phyloP scores from a whole-genome alignment of 2,888 invertebrate species.

The Spisula solida region DNA sequence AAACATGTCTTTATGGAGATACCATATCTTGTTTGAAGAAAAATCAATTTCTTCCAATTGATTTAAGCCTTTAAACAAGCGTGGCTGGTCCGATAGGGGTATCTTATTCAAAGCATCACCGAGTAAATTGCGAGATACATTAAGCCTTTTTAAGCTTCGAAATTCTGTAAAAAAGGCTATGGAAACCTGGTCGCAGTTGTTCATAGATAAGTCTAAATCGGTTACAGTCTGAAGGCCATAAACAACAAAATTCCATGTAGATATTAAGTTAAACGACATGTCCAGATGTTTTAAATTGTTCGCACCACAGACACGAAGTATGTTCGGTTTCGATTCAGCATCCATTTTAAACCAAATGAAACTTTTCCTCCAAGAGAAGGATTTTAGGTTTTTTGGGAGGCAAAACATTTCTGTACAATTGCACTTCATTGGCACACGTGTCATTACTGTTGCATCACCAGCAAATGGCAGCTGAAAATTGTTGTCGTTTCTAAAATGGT shows the following conservation, averaged over 20 bases:
- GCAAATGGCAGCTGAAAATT: not conserved
- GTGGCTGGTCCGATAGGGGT: not conserved
- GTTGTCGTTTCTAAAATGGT: constrained; percentile 25
- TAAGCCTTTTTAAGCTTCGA: constrained; percentile 39
- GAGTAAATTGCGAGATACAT: constrained; percentile 54
- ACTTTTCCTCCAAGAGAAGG: constrained; percentile 47
- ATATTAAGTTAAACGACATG: constrained; percentile 61
- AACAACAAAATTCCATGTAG: constrained; percentile 52
- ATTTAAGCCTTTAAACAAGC: not conserved
- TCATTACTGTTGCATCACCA: not conserved
- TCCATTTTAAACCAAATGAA: not conserved
- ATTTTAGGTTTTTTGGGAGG: constrained; percentile 15
- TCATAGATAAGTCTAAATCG: constrained; percentile 63
- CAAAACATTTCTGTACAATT: not conserved
- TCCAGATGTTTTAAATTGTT: constrained; percentile 38
- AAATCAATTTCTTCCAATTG: constrained; percentile 47
- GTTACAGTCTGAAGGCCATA: constrained; percentile 52
- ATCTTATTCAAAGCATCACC: constrained; percentile 23
- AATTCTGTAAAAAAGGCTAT: constrained; percentile 52
- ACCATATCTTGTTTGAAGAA: constrained; percentile 36
- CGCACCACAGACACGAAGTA: constrained; percentile 14
- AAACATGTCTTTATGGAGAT: constrained; percentile 37
- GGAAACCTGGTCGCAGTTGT: constrained; percentile 44
- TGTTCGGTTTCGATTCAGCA: not conserved
- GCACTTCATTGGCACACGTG: no score